phyloP scores from a whole-genome alignment of 2,888 invertebrate species.

The Gastracanthus pulcherrimus region DNA sequence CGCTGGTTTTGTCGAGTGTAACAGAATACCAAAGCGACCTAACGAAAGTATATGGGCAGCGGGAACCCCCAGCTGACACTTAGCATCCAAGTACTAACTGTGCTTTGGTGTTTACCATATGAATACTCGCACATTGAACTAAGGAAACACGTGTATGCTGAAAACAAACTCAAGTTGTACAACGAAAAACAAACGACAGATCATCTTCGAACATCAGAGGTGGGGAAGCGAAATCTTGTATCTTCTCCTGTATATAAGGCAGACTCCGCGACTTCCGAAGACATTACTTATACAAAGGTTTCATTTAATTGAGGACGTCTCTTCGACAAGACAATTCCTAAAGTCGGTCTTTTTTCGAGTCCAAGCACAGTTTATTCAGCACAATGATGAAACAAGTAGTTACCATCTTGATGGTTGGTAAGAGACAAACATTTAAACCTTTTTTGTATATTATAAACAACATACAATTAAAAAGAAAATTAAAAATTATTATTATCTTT shows the following conservation, averaged over 20 bases:
- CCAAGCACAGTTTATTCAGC: background rate
- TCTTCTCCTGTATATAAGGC: slow-evolving; percentile 28
- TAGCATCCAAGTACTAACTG: too few species aligned
- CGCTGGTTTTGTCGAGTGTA: too few species aligned
- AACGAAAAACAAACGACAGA: background rate
- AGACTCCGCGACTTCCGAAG: background rate
- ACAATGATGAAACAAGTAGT: slow-evolving; percentile 37
- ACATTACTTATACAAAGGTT: background rate
- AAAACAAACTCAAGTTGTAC: background rate
- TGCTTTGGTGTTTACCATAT: too few species aligned
- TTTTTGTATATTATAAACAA: too few species aligned
- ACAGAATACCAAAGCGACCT: too few species aligned
- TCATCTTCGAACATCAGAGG: background rate
- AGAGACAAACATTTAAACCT: background rate
- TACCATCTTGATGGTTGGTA: slow-evolving; percentile 29
- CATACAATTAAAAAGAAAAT: too few species aligned
- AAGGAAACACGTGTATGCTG: background rate
- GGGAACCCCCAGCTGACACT: too few species aligned
- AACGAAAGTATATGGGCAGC: too few species aligned
- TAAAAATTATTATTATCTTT: too few species aligned
- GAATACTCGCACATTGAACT: too few species aligned
- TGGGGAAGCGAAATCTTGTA: background rate
- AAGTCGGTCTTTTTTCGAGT: background rate
- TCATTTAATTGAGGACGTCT: slow-evolving; percentile 1
- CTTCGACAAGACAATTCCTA: background rate